Conservation (phyloP, 2,888 invertebrate species). For the Helicoverpa assulta region DNA sequence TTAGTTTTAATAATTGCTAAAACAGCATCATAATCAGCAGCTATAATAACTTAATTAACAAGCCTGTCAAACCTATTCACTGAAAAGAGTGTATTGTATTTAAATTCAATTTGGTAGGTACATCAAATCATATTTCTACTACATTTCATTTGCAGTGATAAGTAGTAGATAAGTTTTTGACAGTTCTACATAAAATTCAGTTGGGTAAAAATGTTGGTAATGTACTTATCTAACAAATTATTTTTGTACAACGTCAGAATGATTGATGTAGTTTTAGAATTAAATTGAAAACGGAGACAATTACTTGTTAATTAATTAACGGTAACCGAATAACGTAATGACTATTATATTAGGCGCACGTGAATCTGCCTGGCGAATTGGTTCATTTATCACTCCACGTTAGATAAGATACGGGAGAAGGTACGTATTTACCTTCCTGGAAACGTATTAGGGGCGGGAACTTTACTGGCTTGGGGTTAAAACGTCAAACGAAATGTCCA, state of each 20-base stretch:
- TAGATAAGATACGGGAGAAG: slow-evolving; percentile 46
- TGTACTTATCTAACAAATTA: background rate
- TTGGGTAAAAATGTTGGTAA: background rate
- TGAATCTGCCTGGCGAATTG: slow-evolving; percentile 45
- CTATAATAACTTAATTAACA: no score
- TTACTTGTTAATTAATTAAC: slow-evolving; percentile 31
- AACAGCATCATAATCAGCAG: no score
- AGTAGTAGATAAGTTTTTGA: no score
- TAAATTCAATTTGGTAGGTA: no score
- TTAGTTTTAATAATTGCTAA: no score
- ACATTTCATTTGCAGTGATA: no score
- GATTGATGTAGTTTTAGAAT: slow-evolving; percentile 16
- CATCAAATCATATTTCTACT: no score
- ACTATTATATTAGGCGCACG: slow-evolving; percentile 41
- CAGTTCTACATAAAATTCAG: background rate
- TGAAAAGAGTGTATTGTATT: no score
- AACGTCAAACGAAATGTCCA: slow-evolving; percentile 36
- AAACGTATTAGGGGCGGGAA: slow-evolving; percentile 43
- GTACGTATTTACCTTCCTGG: slow-evolving; percentile 30
- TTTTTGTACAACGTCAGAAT: slow-evolving; percentile 9
- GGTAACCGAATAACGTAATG: slow-evolving; percentile 29
- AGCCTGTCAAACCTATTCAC: no score
- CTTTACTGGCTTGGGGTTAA: slow-evolving; percentile 37
- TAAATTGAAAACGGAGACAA: slow-evolving; percentile 22
- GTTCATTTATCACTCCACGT: slow-evolving; percentile 53